Conservation (phyloP, 92 coral and sea anemone genomes). For the Muricea muricata region DNA sequence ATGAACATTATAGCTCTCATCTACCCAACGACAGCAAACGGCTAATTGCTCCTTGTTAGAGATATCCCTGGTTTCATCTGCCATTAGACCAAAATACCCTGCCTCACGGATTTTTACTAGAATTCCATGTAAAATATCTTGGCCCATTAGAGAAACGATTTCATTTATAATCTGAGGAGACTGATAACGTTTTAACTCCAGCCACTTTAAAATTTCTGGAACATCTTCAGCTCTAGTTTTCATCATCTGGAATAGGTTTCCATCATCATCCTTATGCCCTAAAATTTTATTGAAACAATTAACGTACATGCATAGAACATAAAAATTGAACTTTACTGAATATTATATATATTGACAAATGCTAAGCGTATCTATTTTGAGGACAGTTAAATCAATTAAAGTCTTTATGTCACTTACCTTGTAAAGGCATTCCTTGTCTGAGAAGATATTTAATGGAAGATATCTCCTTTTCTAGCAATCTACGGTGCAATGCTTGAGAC, state of each 20-base stretch:
- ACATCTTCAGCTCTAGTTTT: conserved; percentile 30
- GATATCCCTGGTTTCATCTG: conserved; percentile 39
- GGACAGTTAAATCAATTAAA: conserved; percentile 16
- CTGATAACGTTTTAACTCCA: conserved; percentile 4
- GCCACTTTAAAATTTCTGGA: conserved; percentile 12
- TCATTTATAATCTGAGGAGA: conserved; percentile 17
- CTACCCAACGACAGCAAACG: conserved; percentile 36
- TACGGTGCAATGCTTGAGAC: no score
- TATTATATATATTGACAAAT: background rate
- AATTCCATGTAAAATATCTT: conserved; percentile 15
- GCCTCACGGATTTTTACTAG: conserved; percentile 28
- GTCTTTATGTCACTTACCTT: conserved; percentile 23
- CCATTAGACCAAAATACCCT: conserved; percentile 18
- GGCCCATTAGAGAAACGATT: conserved; percentile 18
- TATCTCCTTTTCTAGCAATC: no score
- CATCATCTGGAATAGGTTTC: conserved; percentile 34
- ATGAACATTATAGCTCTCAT: background rate
- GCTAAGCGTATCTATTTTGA: background rate
- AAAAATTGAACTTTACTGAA: background rate
- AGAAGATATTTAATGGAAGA: conserved; percentile 48
- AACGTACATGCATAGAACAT: background rate
- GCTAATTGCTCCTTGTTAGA: conserved; percentile 18
- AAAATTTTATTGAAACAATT: background rate
- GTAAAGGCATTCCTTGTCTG: conserved; percentile 39
- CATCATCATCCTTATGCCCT: conserved; percentile 36